Conservation (phyloP, 2,113 vertebrate genomes). For the Cinclus mexicanus region DNA sequence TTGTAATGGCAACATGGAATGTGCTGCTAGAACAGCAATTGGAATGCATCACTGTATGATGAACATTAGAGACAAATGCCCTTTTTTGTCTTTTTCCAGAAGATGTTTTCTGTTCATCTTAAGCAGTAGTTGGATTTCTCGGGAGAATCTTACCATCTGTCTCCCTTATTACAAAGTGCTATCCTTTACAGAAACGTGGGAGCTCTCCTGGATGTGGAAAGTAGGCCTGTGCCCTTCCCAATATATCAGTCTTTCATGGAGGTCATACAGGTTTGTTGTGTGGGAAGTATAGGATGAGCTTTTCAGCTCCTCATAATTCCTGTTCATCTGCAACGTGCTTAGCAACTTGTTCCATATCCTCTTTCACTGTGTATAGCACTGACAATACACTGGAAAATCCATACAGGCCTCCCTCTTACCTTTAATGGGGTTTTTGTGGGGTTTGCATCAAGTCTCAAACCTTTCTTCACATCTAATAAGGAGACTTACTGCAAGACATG, state of each 20-base stretch:
- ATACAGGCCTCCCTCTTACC: background rate
- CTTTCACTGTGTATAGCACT: background rate
- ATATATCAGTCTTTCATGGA: background rate
- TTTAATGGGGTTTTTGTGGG: background rate
- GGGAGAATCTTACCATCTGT: background rate
- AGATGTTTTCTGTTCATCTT: background rate
- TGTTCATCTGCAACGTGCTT: background rate
- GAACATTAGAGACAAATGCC: background rate
- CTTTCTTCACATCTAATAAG: background rate
- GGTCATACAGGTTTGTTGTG: background rate
- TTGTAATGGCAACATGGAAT: background rate
- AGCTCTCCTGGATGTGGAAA: background rate
- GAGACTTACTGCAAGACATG: background rate
- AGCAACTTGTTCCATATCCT: background rate
- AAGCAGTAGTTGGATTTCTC: background rate
- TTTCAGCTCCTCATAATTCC: background rate
- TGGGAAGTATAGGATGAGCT: background rate
- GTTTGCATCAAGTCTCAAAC: background rate
- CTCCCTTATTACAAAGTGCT: background rate
- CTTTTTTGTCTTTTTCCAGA: background rate
- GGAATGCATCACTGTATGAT: fast-evolving
- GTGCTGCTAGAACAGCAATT: background rate
- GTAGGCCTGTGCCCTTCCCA: background rate
- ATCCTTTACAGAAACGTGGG: background rate
- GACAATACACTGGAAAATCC: background rate